A percentile compares a stretch with the other conserved stretches of the same genome.
phyloP scores from a whole-genome alignment of 2,888 invertebrate genomes.

The Macrophya annulata region DNA sequence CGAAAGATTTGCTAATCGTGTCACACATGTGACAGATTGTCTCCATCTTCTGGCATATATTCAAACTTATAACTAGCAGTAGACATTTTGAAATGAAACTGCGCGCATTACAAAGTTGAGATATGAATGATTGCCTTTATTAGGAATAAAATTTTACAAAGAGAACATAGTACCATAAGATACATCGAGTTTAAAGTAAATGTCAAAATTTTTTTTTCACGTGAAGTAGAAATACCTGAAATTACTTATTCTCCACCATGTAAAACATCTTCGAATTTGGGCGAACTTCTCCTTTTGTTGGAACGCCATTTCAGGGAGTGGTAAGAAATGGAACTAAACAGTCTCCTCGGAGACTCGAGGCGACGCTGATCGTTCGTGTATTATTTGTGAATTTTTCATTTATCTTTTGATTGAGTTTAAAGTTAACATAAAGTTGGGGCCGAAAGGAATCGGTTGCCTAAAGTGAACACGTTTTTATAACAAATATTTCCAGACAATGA shows the following conservation, averaged over 20 bases:
- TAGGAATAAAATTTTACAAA: not conserved
- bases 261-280: not conserved
- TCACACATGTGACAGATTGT: constrained; percentile 65
- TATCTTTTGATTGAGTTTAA: constrained; percentile 13
- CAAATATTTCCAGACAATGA: constrained; percentile 64
- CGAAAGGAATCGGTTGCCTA: not conserved
- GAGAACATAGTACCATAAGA: not conserved
- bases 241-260: not conserved
- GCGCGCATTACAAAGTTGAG: not conserved
- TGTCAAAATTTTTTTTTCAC: not conserved
- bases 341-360: constrained; percentile 49
- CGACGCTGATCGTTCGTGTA: constrained; percentile 32
- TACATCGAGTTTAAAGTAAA: not conserved
- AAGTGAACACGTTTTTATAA: not conserved
- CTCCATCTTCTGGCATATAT: constrained; percentile 64
- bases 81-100: constrained; percentile 31
- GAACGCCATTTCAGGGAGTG: constrained; percentile 11
- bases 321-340: constrained; percentile 39
- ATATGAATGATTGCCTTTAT: not conserved
- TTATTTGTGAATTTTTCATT: constrained; percentile 22
- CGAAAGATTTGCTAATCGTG: constrained; percentile 50
- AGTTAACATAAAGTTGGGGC: not conserved
- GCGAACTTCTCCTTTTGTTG: not conserved
- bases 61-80: constrained; percentile 34
- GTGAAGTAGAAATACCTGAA: not conserved